Conservation (phyloP, 2,888 invertebrate genomes). For the Coronaproctus castanopsis region DNA sequence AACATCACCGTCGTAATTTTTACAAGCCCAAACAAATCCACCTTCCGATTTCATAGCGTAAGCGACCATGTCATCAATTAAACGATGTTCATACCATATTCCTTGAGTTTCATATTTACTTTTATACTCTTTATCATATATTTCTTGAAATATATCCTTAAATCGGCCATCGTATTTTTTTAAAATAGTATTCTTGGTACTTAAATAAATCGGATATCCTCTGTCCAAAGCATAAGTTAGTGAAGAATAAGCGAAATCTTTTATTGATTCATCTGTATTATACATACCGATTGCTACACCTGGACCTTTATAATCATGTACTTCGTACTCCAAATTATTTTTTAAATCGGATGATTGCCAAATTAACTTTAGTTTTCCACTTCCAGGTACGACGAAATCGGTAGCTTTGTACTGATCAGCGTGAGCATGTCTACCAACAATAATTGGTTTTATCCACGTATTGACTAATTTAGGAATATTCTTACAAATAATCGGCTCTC, state of each 20-base stretch:
- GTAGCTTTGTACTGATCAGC: constrained; percentile 93
- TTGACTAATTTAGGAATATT: constrained; percentile 89
- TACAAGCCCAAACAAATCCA: constrained; percentile 99
- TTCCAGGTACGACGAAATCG: constrained; percentile 82
- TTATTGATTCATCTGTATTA: constrained; percentile 87
- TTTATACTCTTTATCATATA: constrained; percentile 78
- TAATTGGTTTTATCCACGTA: constrained; percentile 89
- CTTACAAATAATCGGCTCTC: constrained; percentile 71
- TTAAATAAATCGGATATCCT: constrained; percentile 73
- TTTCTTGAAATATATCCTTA: constrained; percentile 91
- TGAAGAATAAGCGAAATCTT: constrained; percentile 85
- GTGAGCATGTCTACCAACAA: constrained; percentile 95
- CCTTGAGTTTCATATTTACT: constrained; percentile 57
- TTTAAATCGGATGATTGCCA: constrained; percentile 46
- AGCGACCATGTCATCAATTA: constrained; percentile 99
- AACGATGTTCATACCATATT: constrained; percentile 94
- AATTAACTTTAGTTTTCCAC: constrained; percentile 66
- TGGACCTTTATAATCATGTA: constrained; percentile 65
- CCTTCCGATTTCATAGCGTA: constrained; percentile 95
- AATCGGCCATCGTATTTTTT: constrained; percentile 92
- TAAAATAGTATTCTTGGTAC: constrained; percentile 91
- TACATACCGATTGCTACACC: constrained; percentile 90
- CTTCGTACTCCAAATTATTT: constrained; percentile 39
- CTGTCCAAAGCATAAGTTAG: constrained; percentile 72
- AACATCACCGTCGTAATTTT: constrained; percentile 98